A percentile compares a stretch with the other conserved stretches of the same genome.
These are phyloP conservation scores for Pelecanus crispus DNA, from an alignment of 2,113 vertebrate genomes.

Conservation along the genomic window DNA sequence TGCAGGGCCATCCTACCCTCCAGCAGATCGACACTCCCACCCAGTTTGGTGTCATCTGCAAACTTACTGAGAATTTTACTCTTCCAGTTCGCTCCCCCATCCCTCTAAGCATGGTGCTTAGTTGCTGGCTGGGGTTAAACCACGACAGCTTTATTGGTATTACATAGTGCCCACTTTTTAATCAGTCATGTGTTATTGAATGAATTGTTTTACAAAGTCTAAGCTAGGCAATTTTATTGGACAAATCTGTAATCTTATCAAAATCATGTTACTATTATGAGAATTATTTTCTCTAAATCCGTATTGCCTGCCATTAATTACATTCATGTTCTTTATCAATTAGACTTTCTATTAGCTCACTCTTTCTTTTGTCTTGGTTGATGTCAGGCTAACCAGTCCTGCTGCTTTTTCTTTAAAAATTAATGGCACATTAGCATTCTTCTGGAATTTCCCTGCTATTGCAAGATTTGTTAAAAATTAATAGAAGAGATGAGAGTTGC, in stretches of 20 bases:
- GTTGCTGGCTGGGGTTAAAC: no score
- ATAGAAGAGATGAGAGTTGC: background rate
- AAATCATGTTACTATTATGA: background rate
- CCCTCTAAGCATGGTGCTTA: no score
- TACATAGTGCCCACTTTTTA: background rate
- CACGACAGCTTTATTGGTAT: background rate
- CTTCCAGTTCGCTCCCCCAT: no score
- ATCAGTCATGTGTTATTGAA: background rate
- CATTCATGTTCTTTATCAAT: background rate
- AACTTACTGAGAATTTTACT: no score
- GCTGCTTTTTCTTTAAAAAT: slow-evolving; percentile 10
- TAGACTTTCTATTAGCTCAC: background rate
- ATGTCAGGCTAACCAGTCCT: background rate
- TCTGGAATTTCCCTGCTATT: slow-evolving; percentile 24
- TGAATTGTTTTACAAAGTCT: background rate
- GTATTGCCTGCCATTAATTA: background rate
- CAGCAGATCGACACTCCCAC: no score
- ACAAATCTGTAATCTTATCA: background rate
- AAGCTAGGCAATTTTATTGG: background rate
- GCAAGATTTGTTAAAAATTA: slow-evolving; percentile 43
- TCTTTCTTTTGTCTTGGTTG: background rate
- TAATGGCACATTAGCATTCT: background rate
- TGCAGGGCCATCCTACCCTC: no score
- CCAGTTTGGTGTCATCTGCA: no score
- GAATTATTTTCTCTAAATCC: background rate